Base-by-base conservation (phyloP, 2,113 vertebrate species). In the Rhodinocichla rosea region DNA sequence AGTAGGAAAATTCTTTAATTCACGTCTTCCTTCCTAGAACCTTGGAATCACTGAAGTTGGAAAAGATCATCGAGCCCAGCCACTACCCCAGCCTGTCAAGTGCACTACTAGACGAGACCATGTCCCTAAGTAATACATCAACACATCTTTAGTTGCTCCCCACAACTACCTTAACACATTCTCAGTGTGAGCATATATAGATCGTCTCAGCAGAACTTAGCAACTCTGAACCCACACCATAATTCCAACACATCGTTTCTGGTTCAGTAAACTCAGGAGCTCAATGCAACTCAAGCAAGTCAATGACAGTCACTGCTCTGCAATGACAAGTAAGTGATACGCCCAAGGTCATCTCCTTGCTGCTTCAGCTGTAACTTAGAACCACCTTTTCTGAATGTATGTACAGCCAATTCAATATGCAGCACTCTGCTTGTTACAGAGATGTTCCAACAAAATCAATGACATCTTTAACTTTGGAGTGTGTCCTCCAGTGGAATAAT, bases 301-400 rank as follows among this genome's bases (percentile, higher is more conserved):
- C 74, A 56, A 42, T 42, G 24, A 68, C 40, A 9, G 64, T 11
- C 49, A 49, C 21, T 33, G n/a, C 45, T 64, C 32, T 64, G 16
- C 65, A 73, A 56, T 11, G 8, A 47, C 42, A 33, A 64, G 0
- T 16, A 81, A 81, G 10, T 45, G 32, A 69, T 28, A 75, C 3
- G 8, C 11, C 11, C 37, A 78, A 82, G 47, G n/a, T 75, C 35
- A 84, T 15, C 8, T 68, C 44, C 49, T 57, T 64, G 49, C 67
- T 73, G 44, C 85, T 93, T 79, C 67, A 82, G 52, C 39, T 64
- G 37, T 83, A 77, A 90, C 22, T 69, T 26, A 70, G 33, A 90
- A 27, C 10, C 7, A 49, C 10, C 24, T 44, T 59, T 85, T 85
- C 55, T 70, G 18, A 63, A 85, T 20, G 9, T 24, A 89, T 5